Percentiles rank a stretch among this genome's conserved stretches.
phyloP scores from a whole-genome alignment of 2,113 vertebrate genomes.

The Morone saxatilis region DNA sequence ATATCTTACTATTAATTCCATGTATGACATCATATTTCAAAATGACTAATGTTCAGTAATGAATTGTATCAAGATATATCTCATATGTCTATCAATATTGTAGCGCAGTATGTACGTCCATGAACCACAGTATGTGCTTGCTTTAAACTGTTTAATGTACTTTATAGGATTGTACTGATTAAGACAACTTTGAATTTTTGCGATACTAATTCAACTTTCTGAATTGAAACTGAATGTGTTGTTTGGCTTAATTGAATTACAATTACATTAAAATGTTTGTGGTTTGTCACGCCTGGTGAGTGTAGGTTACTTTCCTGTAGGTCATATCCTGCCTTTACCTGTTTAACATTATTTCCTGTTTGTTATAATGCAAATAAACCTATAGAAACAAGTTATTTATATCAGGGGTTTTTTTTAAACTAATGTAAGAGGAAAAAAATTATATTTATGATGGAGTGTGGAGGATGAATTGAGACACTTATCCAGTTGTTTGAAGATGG shows the following conservation, averaged over 20 bases:
- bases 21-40: neutral
- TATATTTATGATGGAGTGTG: no score
- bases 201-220: constrained; percentile 5
- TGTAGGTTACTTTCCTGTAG: neutral
- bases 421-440: neutral
- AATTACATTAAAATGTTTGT: neutral
- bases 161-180: constrained; percentile 10
- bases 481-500: no score
- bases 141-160: constrained; percentile 29
- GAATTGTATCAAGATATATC: neutral
- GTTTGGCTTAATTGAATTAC: neutral
- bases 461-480: no score
- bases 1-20: constrained; percentile 6
- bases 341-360: no score
- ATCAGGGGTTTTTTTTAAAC: neutral
- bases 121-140: constrained; percentile 21
- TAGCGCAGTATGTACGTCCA: neutral
- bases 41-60: constrained; percentile 1
- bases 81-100: neutral
- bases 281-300: neutral
- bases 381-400: neutral
- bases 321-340: constrained; percentile 17
- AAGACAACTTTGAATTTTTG: neutral
- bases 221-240: constrained; percentile 14
- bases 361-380: constrained; percentile 30